Base-by-base conservation (phyloP, 2,113 vertebrate genomes). In the Ophiodon elongatus region DNA sequence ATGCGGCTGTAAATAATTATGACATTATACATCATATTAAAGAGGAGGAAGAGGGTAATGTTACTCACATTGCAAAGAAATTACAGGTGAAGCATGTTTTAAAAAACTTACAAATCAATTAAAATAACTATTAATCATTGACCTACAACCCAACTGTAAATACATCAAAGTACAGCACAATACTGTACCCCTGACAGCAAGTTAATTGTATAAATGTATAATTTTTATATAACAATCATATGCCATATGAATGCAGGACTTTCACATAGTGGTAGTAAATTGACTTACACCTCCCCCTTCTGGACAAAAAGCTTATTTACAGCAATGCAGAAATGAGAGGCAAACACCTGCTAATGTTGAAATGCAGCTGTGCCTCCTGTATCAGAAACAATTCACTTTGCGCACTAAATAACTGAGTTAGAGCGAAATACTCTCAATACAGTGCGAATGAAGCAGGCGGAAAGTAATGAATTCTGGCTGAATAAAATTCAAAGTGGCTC, bases 301-400 rank as follows among this genome's bases (percentile, higher is more conserved):
- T 88, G 86, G 81, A 59, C 37, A 45, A 33, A 63, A 39, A 8
- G 4, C 23, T 52, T 37, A 13, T 72, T 78, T 50, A 50, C 62
- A 84, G 21, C 25, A 43, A 35, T 0, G 5, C 6, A 39, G 2
- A 11, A 52, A 8, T 2, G 23, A n/a, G 9, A 54, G 4, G 31
- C 6, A 7, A 47, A 35, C 8, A 33, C 23, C 23, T 1, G 35
- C 2, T 54, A 13, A 10, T n/a, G 71, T 14, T 62, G 31, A 47
- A 47, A n/a, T 52, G 11, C 21, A 52, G 45, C 7, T 50, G 17
- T 29, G 41, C 65, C 43, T 10, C 6, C 25, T 43, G 13, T 19
- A 43, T 65, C 2, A 1, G 5, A 37, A 11, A 66, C 15, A 43
- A 43, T 52, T 52, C 11, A 39, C 2, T 3, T 43, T 59, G 25